Evolutionary conservation across 2,797 vertebrate genomes (phyloP), one percentile per base, ranked within the genome.

Genomic region (Spatula versicolor): DNA sequence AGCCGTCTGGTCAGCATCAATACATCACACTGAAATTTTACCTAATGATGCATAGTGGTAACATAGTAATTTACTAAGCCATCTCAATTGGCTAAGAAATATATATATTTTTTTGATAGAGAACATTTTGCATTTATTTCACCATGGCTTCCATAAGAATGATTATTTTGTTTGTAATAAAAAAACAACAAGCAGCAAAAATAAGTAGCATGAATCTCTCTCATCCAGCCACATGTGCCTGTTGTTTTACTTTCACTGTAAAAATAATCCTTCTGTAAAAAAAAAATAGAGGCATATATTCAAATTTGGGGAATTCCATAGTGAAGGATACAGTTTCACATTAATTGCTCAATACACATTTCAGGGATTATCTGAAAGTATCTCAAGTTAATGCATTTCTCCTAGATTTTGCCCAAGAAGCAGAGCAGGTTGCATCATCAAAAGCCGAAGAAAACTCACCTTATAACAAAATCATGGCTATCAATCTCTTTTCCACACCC

Each of bases 401-500:
- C n/a, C n/a, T 35, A 86, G 22, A 8, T 91, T 96, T 78, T 64
- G n/a, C 45, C n/a, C 55, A 91, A 83, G 56, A 68, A 87, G 86
- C 9, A 86, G 2, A 91, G 58, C 7, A 86, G 46, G 15, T 5
- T 31, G 3, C 41, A 74, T 77, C 54, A 91, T 83, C 63, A 94
- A 76, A 4, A 95, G 56, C 20, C 93, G 52, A 94, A 63, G 13
- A 88, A 93, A 82, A 73, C 97, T 96, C 95, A 99, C 98, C 98
- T 98, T 98, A 99, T 99, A 87, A 99, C 98, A 93, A 99, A 99
- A 88, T 98, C 97, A 94, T 99, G 98, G 74, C 92, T 98, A 97
- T 99, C 98, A 91, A 99, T 99, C 90, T 99, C 98, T 92, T 98
- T 98, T 93, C 98, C 98, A 90, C 98, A 99, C 89, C 97, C 97